Evolutionary conservation across 2,797 vertebrate genomes (phyloP).

Genomic region (Phalanger gymnotis): DNA sequence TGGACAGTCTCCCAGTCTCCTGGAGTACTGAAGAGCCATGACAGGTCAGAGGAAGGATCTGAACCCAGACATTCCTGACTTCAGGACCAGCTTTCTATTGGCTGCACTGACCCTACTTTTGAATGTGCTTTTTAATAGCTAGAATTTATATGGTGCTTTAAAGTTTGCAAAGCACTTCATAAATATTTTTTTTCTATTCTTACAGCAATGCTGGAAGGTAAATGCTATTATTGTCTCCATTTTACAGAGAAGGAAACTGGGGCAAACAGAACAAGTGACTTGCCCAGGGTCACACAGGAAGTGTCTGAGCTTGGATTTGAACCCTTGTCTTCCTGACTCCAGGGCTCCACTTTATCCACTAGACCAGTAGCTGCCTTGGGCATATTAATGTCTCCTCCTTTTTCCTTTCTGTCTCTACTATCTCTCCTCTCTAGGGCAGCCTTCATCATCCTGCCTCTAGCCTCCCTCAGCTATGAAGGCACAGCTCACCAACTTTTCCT

Average conservation of each 20-base stretch:
- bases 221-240: not conserved
- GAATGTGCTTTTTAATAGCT: too few relatives aligned
- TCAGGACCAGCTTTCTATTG: too few relatives aligned
- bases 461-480: not conserved
- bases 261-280: not conserved
- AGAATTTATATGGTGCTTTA: too few relatives aligned
- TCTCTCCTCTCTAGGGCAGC: not conserved
- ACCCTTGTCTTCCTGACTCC: not conserved
- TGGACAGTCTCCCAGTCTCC: too few relatives aligned
- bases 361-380: not conserved
- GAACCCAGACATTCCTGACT: too few relatives aligned
- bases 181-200: too few relatives aligned
- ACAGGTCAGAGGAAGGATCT: too few relatives aligned
- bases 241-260: not conserved
- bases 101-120: too few relatives aligned
- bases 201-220: too few relatives aligned
- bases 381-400: not conserved
- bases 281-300: too few relatives aligned
- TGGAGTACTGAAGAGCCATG: too few relatives aligned
- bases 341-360: not conserved
- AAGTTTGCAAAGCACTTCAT: too few relatives aligned
- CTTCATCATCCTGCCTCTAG: not conserved
- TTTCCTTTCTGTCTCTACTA: not conserved
- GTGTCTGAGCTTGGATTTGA: not conserved
- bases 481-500: not conserved